Conservation (phyloP, 2,797 vertebrate genomes). For the Syngnathus rostellatus region DNA sequence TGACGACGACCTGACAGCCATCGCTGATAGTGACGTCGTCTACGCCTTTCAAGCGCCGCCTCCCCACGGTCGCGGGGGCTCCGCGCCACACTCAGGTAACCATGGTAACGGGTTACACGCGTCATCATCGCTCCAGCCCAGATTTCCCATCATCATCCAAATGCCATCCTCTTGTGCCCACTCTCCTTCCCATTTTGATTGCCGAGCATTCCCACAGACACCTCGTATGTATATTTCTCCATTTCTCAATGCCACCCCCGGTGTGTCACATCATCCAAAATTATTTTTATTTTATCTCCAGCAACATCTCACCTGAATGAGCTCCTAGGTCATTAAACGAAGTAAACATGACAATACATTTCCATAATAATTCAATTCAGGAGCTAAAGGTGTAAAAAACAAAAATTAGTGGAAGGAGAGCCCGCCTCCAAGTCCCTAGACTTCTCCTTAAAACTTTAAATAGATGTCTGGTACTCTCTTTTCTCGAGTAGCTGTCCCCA, state of each 20-base stretch:
- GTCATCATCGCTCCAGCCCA: not conserved
- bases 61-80: conserved; percentile 47
- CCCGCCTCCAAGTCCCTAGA: too few species aligned
- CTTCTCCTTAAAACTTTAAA: too few species aligned
- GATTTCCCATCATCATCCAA: conserved; percentile 1
- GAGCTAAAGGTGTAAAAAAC: too few species aligned
- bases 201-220: conserved; percentile 6
- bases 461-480: not conserved
- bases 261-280: not conserved
- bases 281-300: not conserved
- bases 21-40: conserved; percentile 75
- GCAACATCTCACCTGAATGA: not conserved
- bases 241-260: conserved; percentile 1
- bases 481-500: not conserved
- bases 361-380: not conserved
- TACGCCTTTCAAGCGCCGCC: conserved; percentile 83
- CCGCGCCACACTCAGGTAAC: conserved; percentile 69
- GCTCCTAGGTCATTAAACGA: not conserved
- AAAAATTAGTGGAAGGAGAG: too few species aligned
- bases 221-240: too few species aligned
- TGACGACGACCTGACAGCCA: conserved; percentile 75
- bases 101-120: conserved; percentile 11
- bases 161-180: not conserved
- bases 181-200: conserved; percentile 6
- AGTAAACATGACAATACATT: not conserved